Evolutionary conservation across 2,113 vertebrate species (phyloP), one percentile per base, ranked within the genome.

Genomic region (Martes martes): DNA sequence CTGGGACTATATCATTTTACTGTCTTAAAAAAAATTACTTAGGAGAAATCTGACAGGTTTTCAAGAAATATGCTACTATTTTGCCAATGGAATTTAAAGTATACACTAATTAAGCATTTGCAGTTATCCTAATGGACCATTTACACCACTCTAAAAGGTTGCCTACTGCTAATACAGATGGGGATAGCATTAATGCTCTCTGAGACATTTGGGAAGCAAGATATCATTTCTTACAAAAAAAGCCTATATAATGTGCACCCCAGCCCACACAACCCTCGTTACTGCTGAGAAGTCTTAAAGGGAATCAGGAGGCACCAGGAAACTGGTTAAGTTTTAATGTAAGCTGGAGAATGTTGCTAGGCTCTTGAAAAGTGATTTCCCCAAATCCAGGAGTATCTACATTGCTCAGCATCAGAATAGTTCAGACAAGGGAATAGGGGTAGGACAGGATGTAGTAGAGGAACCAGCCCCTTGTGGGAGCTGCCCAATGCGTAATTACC

Each of bases 31-130:
- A 94, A 36, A 88, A 61, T 78, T 97, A 97, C 83, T 97, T 80
- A 26, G 36, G 11, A 82, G 81, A 96, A 97, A 95, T 82, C 74
- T 52, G 59, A 95, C 24, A 52, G 26, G 47, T 92, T 97, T 98
- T 95, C 47, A 96, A 94, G 95, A 94, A 65, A 97, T 82, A n/a
- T 47, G 31, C 88, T 97, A 91, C 65, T 45, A 50, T 39, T 94
- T 80, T 97, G 59, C 79, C 80, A 95, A 42, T 92, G 26, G 74
- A 96, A 98, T 97, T 73, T 92, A 26, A 96, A 94, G 47, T 80
- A 92, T 14, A 69, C 55, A 79, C 61, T 73, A 96, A 97, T 94
- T 94, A 97, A 97, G 96, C 92, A 96, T 96, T 96, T 81, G 96
- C 73, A 83, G 84, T 91, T 89, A 63, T 78, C 47, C 83, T 88